Conservation (phyloP, 2,797 vertebrate species). For the Numenius phaeopus region DNA sequence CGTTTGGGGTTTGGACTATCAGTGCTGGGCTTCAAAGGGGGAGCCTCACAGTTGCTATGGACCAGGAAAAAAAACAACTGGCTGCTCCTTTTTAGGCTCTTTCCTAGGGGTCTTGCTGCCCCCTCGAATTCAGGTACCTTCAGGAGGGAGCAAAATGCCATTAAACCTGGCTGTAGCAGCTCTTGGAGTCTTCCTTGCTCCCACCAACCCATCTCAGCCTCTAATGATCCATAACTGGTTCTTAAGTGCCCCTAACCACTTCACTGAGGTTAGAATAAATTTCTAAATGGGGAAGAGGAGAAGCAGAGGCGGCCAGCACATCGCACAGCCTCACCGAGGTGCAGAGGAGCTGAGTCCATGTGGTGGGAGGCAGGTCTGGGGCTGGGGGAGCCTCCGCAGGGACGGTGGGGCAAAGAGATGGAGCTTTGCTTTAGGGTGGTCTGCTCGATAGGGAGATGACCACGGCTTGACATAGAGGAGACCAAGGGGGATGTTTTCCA, state of each 20-base stretch:
- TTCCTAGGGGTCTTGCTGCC: not conserved
- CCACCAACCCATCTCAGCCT: not conserved
- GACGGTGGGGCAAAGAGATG: fast-evolving
- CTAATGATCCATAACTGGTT: slow-evolving; percentile 36
- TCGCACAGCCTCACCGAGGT: not conserved
- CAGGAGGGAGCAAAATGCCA: fast-evolving
- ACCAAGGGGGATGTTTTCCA: not conserved
- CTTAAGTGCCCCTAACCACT: slow-evolving; percentile 36
- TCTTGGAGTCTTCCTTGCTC: not conserved
- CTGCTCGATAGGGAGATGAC: not conserved
- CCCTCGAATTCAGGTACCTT: not conserved
- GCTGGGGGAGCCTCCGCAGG: fast-evolving
- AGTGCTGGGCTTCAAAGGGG: not conserved
- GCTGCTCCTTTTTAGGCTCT: not conserved
- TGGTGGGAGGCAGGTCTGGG: fast-evolving
- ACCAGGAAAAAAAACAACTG: not conserved
- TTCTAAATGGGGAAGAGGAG: not conserved
- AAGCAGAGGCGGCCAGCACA: not conserved
- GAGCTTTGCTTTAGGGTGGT: not conserved
- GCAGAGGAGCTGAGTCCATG: fast-evolving
- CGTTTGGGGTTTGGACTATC: not conserved
- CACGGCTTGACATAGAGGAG: not conserved
- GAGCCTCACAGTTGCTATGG: not conserved
- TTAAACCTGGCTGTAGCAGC: not conserved
- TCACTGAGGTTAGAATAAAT: slow-evolving; percentile 22